Evolutionary conservation across 2,888 invertebrate genomes (phyloP), one percentile per base, ranked within the genome.

Genomic region (Cetonia aurata): DNA sequence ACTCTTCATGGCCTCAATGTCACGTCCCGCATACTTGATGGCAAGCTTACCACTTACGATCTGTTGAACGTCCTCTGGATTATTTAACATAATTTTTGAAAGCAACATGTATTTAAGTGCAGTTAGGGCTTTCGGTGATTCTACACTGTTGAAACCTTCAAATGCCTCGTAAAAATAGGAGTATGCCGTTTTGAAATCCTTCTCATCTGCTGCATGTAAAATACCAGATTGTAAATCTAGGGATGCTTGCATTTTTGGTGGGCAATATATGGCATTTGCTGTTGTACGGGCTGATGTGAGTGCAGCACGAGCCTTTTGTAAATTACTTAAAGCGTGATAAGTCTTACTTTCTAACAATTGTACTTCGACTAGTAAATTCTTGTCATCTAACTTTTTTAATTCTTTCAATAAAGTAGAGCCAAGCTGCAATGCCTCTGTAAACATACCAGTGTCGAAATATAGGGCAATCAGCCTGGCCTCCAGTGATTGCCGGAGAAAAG

Each of bases 151-250:
- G 84, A 96, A 98, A 77, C 98, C 97, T 87, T 99, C 99, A 85
- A 99, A 99, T 12, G 98, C 98, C 88, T 99, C 99, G 85, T 99
- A 99, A 84, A 99, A 99, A 83, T 99, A 99, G 69, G 99, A 99
- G 86, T 97, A 99, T 55, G 98, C 99, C 70, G 99, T 99, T 89
- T 99, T 99, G 85, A 99, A 99, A 83, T 99, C 99, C 79, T 96
- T 93, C 85, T 99, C 99, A 83, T 99, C 99, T n/a, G 99, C 99
- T 9, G 99, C 99, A 86, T 99, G 99, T 69, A 99, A 87, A 77
- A 99, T 97, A 78, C 98, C 98, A 4, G 99, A 98, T 83, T 99
- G 98, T 76, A 98, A 87, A 86, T 99, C 99, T 46, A 99, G 88
- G 9, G 98, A 94, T 8, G 98, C 98, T 86, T 99, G 99, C 89